Conservation (phyloP, 2,888 invertebrate species). For the Melinopterus prodromus region DNA sequence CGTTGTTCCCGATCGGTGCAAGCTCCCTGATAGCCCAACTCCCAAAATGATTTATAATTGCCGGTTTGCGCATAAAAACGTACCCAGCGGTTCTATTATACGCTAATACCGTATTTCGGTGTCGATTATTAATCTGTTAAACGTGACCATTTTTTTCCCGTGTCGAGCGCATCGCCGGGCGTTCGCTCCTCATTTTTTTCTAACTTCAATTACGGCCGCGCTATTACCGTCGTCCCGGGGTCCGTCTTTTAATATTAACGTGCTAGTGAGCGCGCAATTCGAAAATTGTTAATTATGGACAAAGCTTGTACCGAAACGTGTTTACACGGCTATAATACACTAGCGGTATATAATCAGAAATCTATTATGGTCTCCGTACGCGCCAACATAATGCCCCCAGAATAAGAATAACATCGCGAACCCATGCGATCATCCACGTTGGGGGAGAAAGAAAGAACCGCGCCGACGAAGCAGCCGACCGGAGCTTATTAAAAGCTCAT, state of each 20-base stretch:
- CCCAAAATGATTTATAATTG: not conserved
- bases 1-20: not conserved
- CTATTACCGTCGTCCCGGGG: not conserved
- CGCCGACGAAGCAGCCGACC: not conserved
- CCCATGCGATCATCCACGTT: not conserved
- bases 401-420: conserved; percentile 4
- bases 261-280: not conserved
- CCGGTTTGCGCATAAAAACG: not conserved
- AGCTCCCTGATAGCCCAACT: not conserved
- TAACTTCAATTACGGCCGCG: not conserved
- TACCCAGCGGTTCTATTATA: not conserved
- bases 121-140: conserved; percentile 4
- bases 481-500: not conserved
- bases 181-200: not conserved
- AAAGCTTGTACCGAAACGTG: conserved; percentile 4
- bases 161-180: not conserved
- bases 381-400: not conserved
- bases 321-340: not conserved
- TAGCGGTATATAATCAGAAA: conserved; percentile 4
- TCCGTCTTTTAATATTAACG: not conserved
- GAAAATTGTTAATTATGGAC: not conserved
- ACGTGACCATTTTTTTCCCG: not conserved
- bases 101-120: not conserved
- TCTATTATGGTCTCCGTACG: conserved; percentile 4
- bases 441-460: not conserved